A percentile compares a stretch with the other conserved stretches of the same genome.
phyloP scores from a whole-genome alignment of 2,113 vertebrate genomes.

The Diglossa brunneiventris region DNA sequence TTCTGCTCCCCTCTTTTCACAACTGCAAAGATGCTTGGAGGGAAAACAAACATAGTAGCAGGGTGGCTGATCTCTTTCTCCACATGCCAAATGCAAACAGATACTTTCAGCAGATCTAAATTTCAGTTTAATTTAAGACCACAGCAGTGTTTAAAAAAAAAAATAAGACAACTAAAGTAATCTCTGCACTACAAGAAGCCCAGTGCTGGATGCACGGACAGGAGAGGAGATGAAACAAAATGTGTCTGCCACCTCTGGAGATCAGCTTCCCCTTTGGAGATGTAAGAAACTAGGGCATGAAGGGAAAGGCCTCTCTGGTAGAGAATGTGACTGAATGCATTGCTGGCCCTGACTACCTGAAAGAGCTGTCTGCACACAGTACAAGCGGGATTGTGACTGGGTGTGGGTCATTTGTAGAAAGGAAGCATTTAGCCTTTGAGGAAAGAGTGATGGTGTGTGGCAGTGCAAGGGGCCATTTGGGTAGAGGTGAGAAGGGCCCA shows the following conservation, averaged over 20 bases:
- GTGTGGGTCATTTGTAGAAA: background rate
- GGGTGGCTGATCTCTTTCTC: background rate
- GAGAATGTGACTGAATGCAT: background rate
- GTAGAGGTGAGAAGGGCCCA: background rate
- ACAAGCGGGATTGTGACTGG: background rate
- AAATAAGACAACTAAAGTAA: background rate
- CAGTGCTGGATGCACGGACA: background rate
- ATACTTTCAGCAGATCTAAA: background rate
- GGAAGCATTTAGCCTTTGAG: background rate
- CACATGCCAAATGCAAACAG: background rate
- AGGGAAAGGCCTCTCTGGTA: background rate
- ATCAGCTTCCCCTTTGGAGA: background rate
- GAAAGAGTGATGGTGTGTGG: background rate
- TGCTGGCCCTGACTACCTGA: background rate
- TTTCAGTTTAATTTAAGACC: background rate
- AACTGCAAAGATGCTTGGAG: constrained; percentile 14
- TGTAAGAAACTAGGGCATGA: background rate
- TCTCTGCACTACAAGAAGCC: background rate
- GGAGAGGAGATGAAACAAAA: background rate
- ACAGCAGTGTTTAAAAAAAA: background rate
- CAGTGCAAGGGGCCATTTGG: background rate
- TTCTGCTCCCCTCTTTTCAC: constrained; percentile 6
- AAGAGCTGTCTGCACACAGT: background rate
- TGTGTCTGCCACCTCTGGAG: background rate
- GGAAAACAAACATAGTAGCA: constrained; percentile 26